Base-by-base conservation (phyloP, 2,888 invertebrate species). In the Hyppa rectilinea region DNA sequence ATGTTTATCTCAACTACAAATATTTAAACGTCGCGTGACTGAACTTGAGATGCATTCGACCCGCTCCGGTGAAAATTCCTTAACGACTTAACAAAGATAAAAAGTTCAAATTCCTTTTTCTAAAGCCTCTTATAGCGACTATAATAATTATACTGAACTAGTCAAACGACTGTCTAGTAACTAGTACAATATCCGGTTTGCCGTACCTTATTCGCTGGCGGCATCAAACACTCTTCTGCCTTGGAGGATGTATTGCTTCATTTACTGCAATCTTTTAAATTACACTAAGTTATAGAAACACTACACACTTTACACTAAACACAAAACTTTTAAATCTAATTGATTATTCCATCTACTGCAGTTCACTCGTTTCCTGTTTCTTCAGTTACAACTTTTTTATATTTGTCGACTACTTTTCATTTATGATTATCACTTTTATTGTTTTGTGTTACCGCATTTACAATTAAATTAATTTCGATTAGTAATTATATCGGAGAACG, bases 121-220 rank as follows among this genome's bases (percentile, higher is more conserved):
- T 82, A 87, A 87, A 89, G 84, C 84, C 84, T 83, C 72, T 64
- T 76, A 86, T 76, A 84, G 75, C 53, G 47, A 81, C 83, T 87
- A 87, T 90, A 90, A 91, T 90, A 90, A 90, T 89, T 78, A 78
- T 69, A 89, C 84, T 83, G 89, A 92, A 94, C 93, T 92, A 93
- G 95, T 93, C 92, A 83, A 88, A 88, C 93, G 76, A 92, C 90
- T 92, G 89, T 90, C 88, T 90, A 86, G 86, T 86, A 82, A 86
- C 90, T 90, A 91, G 92, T 91, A 92, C 87, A 89, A 92, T 93
- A 94, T 94, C 94, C 94, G 95, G 95, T 95, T 95, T 92, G 85
- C 84, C 91, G 90, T 95, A 95, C 95, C 95, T 95, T 95, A 91
- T 92, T 92, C 90, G 90, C 89, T 92, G 91, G 90, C 91, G 91